Evolutionary conservation across 1,140 invertebrate genomes (phyloP), one percentile per base, ranked within the genome.

Genomic region (Stratiolaelaps scimitus): DNA sequence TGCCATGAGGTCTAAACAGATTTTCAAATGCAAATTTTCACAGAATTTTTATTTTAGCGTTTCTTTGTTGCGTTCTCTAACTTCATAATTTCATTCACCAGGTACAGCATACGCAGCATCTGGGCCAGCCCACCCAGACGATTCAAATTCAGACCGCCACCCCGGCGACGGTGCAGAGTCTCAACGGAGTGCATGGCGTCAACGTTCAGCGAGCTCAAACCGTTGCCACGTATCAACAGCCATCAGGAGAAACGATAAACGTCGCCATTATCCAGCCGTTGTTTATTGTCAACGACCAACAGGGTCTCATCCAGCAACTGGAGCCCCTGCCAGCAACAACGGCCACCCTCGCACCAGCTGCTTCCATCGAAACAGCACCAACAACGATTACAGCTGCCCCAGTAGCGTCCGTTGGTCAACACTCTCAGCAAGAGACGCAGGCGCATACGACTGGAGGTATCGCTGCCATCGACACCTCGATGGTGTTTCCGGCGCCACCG

Each of bases 161-260:
- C n/a, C 10, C 34, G 34, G 34, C 34, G 4, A 40, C 34, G 10
- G 34, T 40, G 10, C 34, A 40, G 34, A 40, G 34, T 10, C 34
- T 40, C 34, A 40, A 40, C 10, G 34, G 34, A 4, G 34, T 40
- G 34, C 34, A 40, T 40, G 34, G 34, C 15, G 53, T 60, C 15
- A 34, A 34, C 34, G 34, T 60, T 5, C 53, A 60, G 26, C 53
- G 53, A 5, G 20, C 53, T 60, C 47, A 48, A 48, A 48, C 47
- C 7, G 47, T 48, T 48, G 26, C 26, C 26, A 40, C 34, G 34
- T 60, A 60, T 26, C 53, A 60, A 60, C 53, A 26, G 13, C 34
- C 53, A 29, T 60, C 53, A 17, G 53, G 53, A 10, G 53, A 60
- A 10, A 60, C 53, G 15, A 60, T 60, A 20, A 60, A 60, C 53